These are phyloP conservation scores for Glomeris maerens DNA, from an alignment of 1,140 invertebrate genomes.

Conservation along the genomic window DNA sequence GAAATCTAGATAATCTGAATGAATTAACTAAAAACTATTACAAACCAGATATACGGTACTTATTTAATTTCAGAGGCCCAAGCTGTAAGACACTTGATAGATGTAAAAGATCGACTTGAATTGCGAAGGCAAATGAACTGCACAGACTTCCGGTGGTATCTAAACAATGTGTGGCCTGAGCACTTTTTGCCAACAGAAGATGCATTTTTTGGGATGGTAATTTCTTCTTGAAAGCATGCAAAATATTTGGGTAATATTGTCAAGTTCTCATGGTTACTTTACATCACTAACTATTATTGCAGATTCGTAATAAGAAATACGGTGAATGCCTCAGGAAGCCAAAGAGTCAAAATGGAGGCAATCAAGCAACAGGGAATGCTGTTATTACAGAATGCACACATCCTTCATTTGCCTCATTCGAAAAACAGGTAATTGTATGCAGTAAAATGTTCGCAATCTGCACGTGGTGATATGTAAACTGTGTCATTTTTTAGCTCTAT, in stretches of 20 bases:
- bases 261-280: no score
- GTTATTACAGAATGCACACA: conserved; percentile 35
- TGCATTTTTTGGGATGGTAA: conserved; percentile 64
- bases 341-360: conserved; percentile 36
- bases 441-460: background rate
- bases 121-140: conserved; percentile 67
- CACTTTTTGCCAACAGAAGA: conserved; percentile 75
- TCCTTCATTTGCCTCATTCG: conserved; percentile 36
- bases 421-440: background rate
- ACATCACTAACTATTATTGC: conserved; percentile 10
- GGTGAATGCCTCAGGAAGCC: conserved; percentile 47
- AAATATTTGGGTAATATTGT: no score
- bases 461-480: background rate
- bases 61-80: conserved; percentile 38
- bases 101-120: conserved; percentile 52
- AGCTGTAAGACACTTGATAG: conserved; percentile 43
- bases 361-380: conserved; percentile 47
- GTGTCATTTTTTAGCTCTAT: conserved; percentile 41
- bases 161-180: conserved; percentile 79
- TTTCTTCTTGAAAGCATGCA: conserved; percentile 6
- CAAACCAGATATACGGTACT: no score
- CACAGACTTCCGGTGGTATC: conserved; percentile 85
- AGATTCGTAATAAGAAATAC: conserved; percentile 37
- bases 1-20: no score
- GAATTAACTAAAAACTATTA: no score